phyloP scores from a whole-genome alignment of 2,797 vertebrate species.

The Amniataba percoides region DNA sequence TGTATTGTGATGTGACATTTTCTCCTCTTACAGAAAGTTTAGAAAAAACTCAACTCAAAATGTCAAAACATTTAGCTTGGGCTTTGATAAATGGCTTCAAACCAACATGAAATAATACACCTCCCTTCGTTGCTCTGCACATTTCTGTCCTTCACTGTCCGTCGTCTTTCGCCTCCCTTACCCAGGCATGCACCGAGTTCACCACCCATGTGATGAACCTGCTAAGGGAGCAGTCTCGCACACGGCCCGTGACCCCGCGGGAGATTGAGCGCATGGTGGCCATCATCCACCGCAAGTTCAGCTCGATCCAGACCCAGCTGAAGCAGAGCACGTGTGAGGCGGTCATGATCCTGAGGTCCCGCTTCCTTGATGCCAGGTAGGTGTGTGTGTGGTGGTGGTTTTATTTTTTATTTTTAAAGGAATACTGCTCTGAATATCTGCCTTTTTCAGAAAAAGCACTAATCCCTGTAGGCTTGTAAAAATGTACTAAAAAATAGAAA shows the following conservation, averaged over 20 bases:
- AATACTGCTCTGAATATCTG: background rate
- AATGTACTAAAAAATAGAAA: too few species aligned
- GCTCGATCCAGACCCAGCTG: conserved; percentile 95
- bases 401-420: background rate
- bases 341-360: conserved; percentile 94
- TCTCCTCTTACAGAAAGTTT: background rate
- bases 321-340: conserved; percentile 97
- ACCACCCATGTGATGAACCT: conserved; percentile 96
- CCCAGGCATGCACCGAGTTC: conserved; percentile 93
- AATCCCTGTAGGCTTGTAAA: background rate
- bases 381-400: background rate
- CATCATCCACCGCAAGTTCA: conserved; percentile 96
- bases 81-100: background rate
- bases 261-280: conserved; percentile 96
- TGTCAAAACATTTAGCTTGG: background rate
- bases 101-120: background rate
- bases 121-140: background rate
- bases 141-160: conserved; percentile 27
- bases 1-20: background rate
- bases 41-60: background rate
- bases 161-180: background rate
- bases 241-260: conserved; percentile 91
- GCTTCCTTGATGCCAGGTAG: conserved; percentile 94
- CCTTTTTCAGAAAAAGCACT: background rate
- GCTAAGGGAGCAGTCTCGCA: conserved; percentile 93